Percentiles rank a stretch among this genome's conserved stretches.
phyloP scores from a whole-genome alignment of 2,113 vertebrate genomes.

The Stegastes partitus region DNA sequence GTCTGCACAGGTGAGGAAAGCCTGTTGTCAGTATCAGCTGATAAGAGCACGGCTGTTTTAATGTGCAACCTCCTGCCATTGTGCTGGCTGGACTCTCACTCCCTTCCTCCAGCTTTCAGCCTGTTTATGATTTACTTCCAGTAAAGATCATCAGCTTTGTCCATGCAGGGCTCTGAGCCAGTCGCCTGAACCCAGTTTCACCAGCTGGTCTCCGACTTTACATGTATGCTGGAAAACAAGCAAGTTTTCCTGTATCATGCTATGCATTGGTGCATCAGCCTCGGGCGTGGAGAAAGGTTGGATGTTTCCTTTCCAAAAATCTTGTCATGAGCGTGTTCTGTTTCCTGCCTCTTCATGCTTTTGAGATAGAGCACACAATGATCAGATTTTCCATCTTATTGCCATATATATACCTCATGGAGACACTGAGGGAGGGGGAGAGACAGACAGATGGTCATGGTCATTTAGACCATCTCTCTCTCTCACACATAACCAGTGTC shows the following conservation, averaged over 20 bases:
- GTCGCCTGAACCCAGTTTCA: background rate
- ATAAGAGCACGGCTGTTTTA: slow-evolving; percentile 48
- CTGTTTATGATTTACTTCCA: slow-evolving; percentile 58
- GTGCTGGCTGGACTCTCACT: slow-evolving; percentile 49
- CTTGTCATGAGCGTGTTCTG: slow-evolving; percentile 32
- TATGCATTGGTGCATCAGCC: slow-evolving; percentile 3
- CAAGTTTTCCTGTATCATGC: slow-evolving; percentile 13
- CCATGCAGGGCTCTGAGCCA: slow-evolving; percentile 19
- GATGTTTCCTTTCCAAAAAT: slow-evolving; percentile 41
- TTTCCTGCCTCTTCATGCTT: slow-evolving; percentile 18
- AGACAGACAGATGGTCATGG: slow-evolving; percentile 46
- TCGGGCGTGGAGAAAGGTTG: slow-evolving; percentile 14
- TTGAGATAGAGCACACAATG: slow-evolving; percentile 38
- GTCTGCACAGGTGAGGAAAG: slow-evolving; percentile 52
- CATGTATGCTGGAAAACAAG: slow-evolving; percentile 43
- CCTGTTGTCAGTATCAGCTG: slow-evolving; percentile 42
- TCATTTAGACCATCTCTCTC: slow-evolving; percentile 59
- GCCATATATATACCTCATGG: slow-evolving; percentile 70
- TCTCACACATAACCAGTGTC: slow-evolving; percentile 54
- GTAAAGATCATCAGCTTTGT: slow-evolving; percentile 53
- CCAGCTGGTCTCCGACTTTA: slow-evolving; percentile 25
- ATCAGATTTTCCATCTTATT: slow-evolving; percentile 58
- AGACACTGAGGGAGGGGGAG: slow-evolving; percentile 48
- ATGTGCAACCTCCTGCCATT: slow-evolving; percentile 59
- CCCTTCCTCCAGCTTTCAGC: slow-evolving; percentile 49